These are phyloP conservation scores for Hydrocynus forskahlii DNA, from an alignment of 2,797 vertebrate species.

Conservation along the genomic window DNA sequence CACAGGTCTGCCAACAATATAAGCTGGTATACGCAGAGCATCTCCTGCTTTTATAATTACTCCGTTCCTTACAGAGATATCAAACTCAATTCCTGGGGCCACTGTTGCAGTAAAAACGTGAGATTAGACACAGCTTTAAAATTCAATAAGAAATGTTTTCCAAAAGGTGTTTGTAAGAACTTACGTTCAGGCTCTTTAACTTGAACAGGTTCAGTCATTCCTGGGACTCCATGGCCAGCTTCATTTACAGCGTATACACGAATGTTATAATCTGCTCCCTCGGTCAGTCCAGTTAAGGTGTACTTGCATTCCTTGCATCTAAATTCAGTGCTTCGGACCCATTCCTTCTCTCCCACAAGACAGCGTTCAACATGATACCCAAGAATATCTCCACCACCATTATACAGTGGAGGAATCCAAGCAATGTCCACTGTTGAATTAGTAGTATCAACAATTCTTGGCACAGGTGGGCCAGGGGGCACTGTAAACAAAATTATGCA, in stretches of 20 bases:
- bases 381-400: slow-evolving; percentile 94
- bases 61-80: slow-evolving; percentile 87
- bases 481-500: slow-evolving; percentile 67
- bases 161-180: neutral
- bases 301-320: slow-evolving; percentile 89
- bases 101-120: slow-evolving; percentile 74
- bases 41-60: slow-evolving; percentile 92
- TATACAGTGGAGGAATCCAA: slow-evolving; percentile 92
- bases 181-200: slow-evolving; percentile 93
- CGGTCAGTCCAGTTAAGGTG: slow-evolving; percentile 88
- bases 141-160: slow-evolving; percentile 6
- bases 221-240: slow-evolving; percentile 92
- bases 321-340: slow-evolving; percentile 94
- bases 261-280: slow-evolving; percentile 93
- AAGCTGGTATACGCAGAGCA: slow-evolving; percentile 88
- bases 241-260: slow-evolving; percentile 91
- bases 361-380: slow-evolving; percentile 90
- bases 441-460: slow-evolving; percentile 89
- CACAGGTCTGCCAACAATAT: slow-evolving; percentile 88
- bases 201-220: slow-evolving; percentile 88
- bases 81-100: slow-evolving; percentile 87
- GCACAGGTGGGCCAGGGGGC: slow-evolving; percentile 91
- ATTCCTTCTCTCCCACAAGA: slow-evolving; percentile 87
- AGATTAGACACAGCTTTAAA: neutral
- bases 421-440: slow-evolving; percentile 87